Percentiles rank a stretch among this genome's conserved stretches.
Evolutionary conservation across 2,113 vertebrate species (phyloP).

Genomic region (Lamprologus lemairii): DNA sequence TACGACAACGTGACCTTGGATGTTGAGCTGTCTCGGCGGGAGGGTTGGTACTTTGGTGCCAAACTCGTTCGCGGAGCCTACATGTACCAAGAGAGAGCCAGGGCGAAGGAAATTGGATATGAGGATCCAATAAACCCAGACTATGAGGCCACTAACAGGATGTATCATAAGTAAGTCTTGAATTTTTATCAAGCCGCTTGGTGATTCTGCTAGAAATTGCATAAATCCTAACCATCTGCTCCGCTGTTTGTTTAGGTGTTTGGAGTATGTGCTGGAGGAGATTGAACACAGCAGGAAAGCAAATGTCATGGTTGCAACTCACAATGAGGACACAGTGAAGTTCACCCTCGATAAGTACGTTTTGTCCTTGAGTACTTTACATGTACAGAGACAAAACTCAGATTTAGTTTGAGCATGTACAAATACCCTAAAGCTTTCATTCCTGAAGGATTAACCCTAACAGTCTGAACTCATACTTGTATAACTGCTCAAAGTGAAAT

Average conservation of each 20-base stretch:
- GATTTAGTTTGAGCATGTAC: not conserved
- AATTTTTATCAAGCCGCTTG: not conserved
- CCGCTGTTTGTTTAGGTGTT: slow-evolving; percentile 72
- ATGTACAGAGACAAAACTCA: not conserved
- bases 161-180: slow-evolving; percentile 76
- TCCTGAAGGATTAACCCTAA: not conserved
- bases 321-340: slow-evolving; percentile 86
- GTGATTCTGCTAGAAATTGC: not conserved
- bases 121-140: slow-evolving; percentile 88
- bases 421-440: not conserved
- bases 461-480: not conserved
- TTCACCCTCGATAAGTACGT: slow-evolving; percentile 80
- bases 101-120: slow-evolving; percentile 79
- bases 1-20: slow-evolving; percentile 83
- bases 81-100: slow-evolving; percentile 87
- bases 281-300: slow-evolving; percentile 74
- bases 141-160: slow-evolving; percentile 82
- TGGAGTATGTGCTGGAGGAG: slow-evolving; percentile 85
- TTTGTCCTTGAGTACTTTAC: not conserved
- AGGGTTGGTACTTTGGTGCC: slow-evolving; percentile 87
- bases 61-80: slow-evolving; percentile 93
- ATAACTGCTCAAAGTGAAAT: not conserved
- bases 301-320: slow-evolving; percentile 88
- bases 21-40: slow-evolving; percentile 79
- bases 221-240: not conserved